Percentiles rank a stretch among this genome's conserved stretches.
phyloP scores from a whole-genome alignment of 2,888 invertebrate genomes.

The Cancer borealis region DNA sequence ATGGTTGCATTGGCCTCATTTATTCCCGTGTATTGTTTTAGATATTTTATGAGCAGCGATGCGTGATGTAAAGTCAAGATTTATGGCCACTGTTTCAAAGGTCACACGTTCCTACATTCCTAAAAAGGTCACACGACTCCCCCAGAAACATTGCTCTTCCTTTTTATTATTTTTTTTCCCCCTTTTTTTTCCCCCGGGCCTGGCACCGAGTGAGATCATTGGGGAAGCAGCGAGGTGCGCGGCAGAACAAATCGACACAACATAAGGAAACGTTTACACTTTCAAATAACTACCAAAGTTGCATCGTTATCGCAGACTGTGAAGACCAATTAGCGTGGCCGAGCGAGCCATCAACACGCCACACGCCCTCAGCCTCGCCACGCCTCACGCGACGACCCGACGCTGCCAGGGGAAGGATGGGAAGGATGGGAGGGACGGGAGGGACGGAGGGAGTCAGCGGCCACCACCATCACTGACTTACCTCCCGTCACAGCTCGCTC shows the following conservation, averaged over 20 bases:
- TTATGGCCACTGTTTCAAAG: neutral
- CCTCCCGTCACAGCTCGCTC: neutral
- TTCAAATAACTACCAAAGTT: conserved; percentile 16
- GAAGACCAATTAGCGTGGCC: conserved; percentile 24
- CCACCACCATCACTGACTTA: neutral
- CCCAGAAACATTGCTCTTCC: neutral
- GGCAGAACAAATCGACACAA: conserved; percentile 25
- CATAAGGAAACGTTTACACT: conserved; percentile 26
- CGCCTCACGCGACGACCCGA: neutral
- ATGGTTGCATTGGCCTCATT: neutral
- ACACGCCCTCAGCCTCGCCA: conserved; percentile 4
- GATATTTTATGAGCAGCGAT: conserved; percentile 5
- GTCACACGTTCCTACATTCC: neutral
- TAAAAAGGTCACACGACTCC: neutral
- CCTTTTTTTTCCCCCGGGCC: neutral
- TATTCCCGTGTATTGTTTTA: neutral
- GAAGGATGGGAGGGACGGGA: neutral
- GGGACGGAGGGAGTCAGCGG: neutral
- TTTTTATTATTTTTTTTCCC: neutral
- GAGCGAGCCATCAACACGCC: conserved; percentile 22
- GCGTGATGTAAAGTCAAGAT: neutral
- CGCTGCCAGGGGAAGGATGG: neutral
- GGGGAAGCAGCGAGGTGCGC: conserved; percentile 5
- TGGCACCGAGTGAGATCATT: neutral
- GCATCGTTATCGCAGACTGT: neutral